Evolutionary conservation across 2,888 invertebrate genomes (phyloP).

Genomic region (Melanostoma scalare): DNA sequence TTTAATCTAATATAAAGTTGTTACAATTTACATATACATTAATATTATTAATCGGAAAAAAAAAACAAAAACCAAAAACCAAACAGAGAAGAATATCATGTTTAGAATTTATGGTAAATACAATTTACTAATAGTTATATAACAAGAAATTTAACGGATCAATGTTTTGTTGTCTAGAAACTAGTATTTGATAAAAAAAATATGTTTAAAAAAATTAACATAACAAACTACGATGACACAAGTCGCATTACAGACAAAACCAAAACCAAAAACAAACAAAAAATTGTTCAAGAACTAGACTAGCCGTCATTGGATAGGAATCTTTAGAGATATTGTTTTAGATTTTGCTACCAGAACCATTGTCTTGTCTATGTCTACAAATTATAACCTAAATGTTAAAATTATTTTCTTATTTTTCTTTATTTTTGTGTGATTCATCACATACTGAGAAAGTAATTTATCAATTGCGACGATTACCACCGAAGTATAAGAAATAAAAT

Average conservation of each 20-base stretch:
- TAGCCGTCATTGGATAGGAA: slow-evolving; percentile 55
- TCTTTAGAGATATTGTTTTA: slow-evolving; percentile 54
- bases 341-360: slow-evolving; percentile 70
- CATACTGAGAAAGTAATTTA: slow-evolving; percentile 44
- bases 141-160: slow-evolving; percentile 57
- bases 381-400: slow-evolving; percentile 5
- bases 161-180: slow-evolving; percentile 35
- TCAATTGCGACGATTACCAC: slow-evolving; percentile 70
- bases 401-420: background rate
- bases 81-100: slow-evolving; percentile 7
- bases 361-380: slow-evolving; percentile 53
- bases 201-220: slow-evolving; percentile 35
- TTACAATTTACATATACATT: slow-evolving; percentile 62
- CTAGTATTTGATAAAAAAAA: slow-evolving; percentile 58
- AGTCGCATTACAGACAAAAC: slow-evolving; percentile 11
- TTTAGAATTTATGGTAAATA: slow-evolving; percentile 36
- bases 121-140: slow-evolving; percentile 12
- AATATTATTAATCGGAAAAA: slow-evolving; percentile 29
- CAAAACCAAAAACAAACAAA: slow-evolving; percentile 19
- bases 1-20: slow-evolving; percentile 34
- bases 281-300: slow-evolving; percentile 32
- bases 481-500: slow-evolving; percentile 39
- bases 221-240: background rate
- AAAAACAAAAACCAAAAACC: slow-evolving; percentile 5
- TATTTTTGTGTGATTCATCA: slow-evolving; percentile 21